phyloP scores from a whole-genome alignment of 1,140 invertebrate species.

The Octopus sinensis region DNA sequence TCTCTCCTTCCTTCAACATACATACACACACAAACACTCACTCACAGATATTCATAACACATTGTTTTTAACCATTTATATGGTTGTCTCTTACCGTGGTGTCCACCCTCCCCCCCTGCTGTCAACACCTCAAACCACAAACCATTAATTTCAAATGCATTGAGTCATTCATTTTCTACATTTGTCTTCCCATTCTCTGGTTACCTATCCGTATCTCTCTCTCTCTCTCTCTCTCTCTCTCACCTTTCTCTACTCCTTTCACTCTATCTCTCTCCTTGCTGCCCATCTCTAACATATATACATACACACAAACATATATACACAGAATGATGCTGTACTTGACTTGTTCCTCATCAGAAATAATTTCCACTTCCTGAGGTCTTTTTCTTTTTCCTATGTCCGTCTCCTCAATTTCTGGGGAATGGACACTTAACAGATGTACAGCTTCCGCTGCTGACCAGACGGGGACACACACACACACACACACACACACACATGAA shows the following conservation, averaged over 20 bases:
- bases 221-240: background rate
- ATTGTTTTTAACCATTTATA: background rate
- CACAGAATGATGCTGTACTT: background rate
- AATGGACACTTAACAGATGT: background rate
- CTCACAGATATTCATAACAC: background rate
- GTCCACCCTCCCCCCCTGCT: background rate
- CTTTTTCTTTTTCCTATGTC: background rate
- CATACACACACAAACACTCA: background rate
- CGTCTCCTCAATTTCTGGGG: background rate
- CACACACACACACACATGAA: background rate
- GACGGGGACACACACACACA: background rate
- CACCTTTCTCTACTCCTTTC: background rate
- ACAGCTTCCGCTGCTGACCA: conserved; percentile 2
- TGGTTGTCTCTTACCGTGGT: background rate
- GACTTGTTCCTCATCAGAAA: background rate
- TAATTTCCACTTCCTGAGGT: background rate
- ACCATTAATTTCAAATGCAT: background rate
- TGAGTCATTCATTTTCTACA: background rate
- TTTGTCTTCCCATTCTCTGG: background rate
- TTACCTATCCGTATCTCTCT: background rate
- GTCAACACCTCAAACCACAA: background rate
- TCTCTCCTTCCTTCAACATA: background rate
- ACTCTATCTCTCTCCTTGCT: background rate
- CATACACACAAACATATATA: background rate
- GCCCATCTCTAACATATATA: background rate